These are phyloP conservation scores for Morone saxatilis DNA, from an alignment of 2,113 vertebrate species.

Conservation along the genomic window DNA sequence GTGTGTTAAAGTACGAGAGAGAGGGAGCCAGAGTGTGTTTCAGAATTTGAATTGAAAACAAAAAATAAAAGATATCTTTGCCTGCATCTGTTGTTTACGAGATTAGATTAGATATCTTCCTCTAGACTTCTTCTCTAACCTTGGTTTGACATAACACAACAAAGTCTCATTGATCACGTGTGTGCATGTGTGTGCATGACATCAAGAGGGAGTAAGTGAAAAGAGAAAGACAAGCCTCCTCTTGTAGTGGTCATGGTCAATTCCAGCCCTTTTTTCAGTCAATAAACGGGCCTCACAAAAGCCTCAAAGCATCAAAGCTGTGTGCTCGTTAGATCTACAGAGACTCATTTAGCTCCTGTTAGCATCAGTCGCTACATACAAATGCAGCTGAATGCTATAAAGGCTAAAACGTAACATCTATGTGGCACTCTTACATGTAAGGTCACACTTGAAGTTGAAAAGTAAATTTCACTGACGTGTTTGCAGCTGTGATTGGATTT, in stretches of 20 bases:
- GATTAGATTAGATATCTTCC: background rate
- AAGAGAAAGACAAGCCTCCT: constrained; percentile 39
- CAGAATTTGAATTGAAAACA: background rate
- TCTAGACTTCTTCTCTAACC: background rate
- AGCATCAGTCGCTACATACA: constrained; percentile 10
- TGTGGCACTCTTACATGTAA: background rate
- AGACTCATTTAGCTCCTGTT: constrained; percentile 20
- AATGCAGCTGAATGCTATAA: constrained; percentile 8
- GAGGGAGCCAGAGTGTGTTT: rapidly evolving
- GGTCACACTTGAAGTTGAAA: background rate
- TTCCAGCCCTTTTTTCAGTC: constrained; percentile 27
- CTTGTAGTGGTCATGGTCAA: constrained; percentile 46
- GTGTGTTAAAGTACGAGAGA: background rate
- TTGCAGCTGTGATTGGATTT: constrained; percentile 31
- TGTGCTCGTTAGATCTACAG: constrained; percentile 4
- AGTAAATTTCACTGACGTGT: constrained; percentile 17
- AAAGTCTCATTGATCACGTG: background rate
- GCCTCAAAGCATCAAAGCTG: constrained; percentile 45
- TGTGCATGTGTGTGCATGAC: constrained; percentile 8
- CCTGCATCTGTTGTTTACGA: background rate
- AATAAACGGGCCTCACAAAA: constrained; percentile 32
- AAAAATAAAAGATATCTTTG: background rate
- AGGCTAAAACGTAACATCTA: background rate
- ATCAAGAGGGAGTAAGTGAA: constrained; percentile 20
- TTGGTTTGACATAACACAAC: background rate